A percentile compares a stretch with the other conserved stretches of the same genome.
Conservation (phyloP, 2,113 vertebrate species). For the Trochalopteron elliotii region DNA sequence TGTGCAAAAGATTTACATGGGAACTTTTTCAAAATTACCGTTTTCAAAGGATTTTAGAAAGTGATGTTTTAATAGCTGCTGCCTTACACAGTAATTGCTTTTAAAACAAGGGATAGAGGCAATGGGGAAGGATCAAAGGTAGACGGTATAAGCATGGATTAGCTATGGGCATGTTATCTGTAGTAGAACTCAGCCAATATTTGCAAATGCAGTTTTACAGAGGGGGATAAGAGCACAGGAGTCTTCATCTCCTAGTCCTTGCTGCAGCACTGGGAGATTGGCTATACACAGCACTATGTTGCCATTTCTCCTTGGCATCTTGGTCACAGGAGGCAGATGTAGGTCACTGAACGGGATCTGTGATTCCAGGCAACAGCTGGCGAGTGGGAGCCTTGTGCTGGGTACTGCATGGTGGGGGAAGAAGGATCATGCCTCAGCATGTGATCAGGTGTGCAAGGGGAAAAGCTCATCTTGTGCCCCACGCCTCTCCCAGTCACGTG, state of each 20-base stretch:
- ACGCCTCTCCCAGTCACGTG: accelerated
- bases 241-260: neutral
- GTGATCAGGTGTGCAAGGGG: neutral
- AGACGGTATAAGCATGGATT: neutral
- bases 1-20: neutral
- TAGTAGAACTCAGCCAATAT: neutral
- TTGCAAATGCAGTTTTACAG: neutral
- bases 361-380: neutral
- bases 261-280: neutral
- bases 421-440: neutral
- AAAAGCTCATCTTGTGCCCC: neutral
- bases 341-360: neutral
- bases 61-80: neutral
- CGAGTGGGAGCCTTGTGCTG: neutral
- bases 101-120: neutral
- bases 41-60: neutral
- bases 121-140: neutral
- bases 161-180: neutral
- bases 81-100: neutral
- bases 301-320: neutral
- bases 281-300: neutral
- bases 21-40: neutral
- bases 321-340: neutral
- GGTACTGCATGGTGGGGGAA: neutral
- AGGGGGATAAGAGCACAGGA: neutral